These are phyloP conservation scores for Salvator merianae DNA, from an alignment of 2,113 vertebrate species.

Conservation along the genomic window DNA sequence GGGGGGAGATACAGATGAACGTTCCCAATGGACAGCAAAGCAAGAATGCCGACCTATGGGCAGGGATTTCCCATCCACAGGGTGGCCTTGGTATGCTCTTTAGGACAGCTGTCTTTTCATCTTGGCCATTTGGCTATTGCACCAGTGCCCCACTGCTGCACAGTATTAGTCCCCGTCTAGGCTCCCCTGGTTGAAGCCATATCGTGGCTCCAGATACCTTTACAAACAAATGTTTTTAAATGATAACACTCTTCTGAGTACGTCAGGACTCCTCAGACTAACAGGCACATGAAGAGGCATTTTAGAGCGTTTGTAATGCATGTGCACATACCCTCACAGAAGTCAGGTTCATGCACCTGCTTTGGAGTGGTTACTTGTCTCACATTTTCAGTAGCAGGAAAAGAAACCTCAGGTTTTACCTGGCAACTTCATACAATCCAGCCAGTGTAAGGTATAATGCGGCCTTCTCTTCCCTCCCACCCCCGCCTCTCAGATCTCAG, in stretches of 20 bases:
- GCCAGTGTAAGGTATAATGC: conserved; percentile 69
- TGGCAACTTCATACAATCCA: conserved; percentile 70
- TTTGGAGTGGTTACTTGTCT: conserved; percentile 55
- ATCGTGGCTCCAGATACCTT: conserved; percentile 3
- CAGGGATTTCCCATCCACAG: no score
- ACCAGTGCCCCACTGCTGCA: no score
- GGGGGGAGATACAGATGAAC: no score
- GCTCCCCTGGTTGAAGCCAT: no score
- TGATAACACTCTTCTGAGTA: conserved; percentile 19
- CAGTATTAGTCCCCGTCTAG: no score
- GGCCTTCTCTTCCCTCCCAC: conserved; percentile 40
- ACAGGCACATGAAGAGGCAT: conserved; percentile 17
- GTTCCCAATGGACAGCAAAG: no score
- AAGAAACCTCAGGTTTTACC: conserved; percentile 71
- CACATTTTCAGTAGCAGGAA: conserved; percentile 57
- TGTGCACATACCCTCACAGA: background rate
- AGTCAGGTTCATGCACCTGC: conserved; percentile 65
- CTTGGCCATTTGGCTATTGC: no score
- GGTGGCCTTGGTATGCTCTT: no score
- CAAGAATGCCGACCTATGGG: no score
- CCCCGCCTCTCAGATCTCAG: conserved; percentile 68
- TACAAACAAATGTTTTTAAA: background rate
- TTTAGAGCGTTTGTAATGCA: background rate
- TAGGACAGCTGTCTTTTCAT: no score
- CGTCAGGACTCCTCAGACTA: conserved; percentile 1